phyloP scores from a whole-genome alignment of 1,140 invertebrate genomes.

The Copidosoma floridanum region DNA sequence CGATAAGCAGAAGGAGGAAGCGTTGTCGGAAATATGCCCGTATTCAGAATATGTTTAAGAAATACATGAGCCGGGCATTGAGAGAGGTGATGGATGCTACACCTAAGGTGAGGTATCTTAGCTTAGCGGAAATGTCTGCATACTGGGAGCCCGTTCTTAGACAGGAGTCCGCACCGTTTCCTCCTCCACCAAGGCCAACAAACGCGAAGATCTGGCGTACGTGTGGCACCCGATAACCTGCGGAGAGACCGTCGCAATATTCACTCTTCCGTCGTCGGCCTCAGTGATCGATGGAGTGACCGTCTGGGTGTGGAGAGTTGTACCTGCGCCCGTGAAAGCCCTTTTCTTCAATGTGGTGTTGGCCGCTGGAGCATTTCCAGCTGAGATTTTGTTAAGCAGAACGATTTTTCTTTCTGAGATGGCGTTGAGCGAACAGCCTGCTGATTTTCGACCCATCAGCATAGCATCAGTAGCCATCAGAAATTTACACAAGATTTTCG shows the following conservation, averaged over 20 bases:
- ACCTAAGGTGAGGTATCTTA: not conserved
- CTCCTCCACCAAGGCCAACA: not conserved
- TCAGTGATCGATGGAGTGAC: too few species aligned
- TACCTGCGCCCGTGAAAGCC: conserved; percentile 5
- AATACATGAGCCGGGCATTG: not conserved
- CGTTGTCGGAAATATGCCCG: conserved; percentile 10
- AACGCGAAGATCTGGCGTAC: not conserved
- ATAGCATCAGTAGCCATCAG: conserved; percentile 45
- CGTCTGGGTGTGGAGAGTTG: conserved; percentile 7
- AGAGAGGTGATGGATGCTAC: conserved; percentile 7
- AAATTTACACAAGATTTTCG: conserved; percentile 35
- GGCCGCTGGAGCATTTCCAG: not conserved
- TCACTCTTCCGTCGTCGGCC: not conserved
- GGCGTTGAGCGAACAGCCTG: conserved; percentile 20
- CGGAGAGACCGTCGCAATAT: not conserved
- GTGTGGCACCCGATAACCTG: conserved; percentile 5
- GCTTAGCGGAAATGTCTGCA: not conserved
- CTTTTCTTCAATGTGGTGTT: conserved; percentile 28
- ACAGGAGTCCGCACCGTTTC: not conserved
- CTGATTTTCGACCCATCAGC: conserved; percentile 47
- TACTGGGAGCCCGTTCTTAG: not conserved
- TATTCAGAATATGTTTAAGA: conserved; percentile 7
- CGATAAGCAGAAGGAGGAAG: not conserved
- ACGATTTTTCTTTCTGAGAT: not conserved
- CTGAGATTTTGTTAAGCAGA: not conserved